Evolutionary conservation across 2,888 invertebrate genomes (phyloP).

Genomic region (Pseudococcus longispinus): DNA sequence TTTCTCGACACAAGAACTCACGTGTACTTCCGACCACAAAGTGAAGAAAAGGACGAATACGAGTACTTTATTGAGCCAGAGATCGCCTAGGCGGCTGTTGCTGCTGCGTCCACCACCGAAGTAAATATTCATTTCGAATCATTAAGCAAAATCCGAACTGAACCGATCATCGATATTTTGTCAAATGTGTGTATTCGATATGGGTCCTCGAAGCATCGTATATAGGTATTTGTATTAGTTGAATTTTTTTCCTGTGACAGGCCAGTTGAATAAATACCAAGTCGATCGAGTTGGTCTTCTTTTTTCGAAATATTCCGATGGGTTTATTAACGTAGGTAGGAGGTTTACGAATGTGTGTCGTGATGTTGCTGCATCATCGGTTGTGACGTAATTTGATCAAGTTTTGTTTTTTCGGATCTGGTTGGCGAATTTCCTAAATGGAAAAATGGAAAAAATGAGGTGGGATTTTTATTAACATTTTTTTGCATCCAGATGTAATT

Average conservation of each 20-base stretch:
- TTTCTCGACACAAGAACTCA: background rate
- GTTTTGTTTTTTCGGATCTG: too few relatives aligned
- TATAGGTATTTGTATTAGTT: background rate
- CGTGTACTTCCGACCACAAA: background rate
- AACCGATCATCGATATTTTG: background rate
- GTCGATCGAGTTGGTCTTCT: background rate
- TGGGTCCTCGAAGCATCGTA: background rate
- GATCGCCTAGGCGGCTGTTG: background rate
- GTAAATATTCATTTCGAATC: background rate
- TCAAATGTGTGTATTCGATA: background rate
- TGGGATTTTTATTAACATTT: too few relatives aligned
- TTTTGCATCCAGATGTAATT: too few relatives aligned
- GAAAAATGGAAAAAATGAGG: too few relatives aligned
- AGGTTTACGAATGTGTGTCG: background rate
- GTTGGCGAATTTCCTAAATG: too few relatives aligned
- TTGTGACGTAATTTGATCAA: too few relatives aligned
- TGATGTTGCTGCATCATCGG: background rate
- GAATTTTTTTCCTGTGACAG: background rate
- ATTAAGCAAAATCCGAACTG: background rate
- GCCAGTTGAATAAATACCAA: conserved; percentile 2
- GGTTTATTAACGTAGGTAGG: background rate
- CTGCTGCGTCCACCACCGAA: background rate
- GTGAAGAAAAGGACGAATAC: background rate
- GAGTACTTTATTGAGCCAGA: background rate
- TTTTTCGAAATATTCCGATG: background rate